Base-by-base conservation (phyloP, 2,797 vertebrate species). In the Pseudochirops cupreus region DNA sequence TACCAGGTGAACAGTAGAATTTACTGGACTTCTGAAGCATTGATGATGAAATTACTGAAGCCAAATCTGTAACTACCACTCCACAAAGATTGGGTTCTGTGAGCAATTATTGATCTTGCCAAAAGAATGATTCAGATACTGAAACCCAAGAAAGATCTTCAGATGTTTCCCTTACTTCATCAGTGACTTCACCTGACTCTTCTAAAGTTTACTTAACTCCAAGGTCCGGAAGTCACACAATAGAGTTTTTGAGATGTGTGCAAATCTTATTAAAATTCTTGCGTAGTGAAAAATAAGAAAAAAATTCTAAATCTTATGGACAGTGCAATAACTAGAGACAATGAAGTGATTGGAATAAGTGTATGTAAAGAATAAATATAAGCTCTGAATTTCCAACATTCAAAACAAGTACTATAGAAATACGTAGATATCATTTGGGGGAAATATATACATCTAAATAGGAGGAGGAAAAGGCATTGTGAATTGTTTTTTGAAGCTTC, bases 211-310 rank as follows among this genome's bases (percentile, higher is more conserved):
- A 99, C 1, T 52, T 97, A 98, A 93, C 98, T 98, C 98, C 99
- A 46, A 99, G 99, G 94, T 99, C 99, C 18, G 99, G 99, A 98
- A 99, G 99, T 99, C 99, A 99, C 98, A 99, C 99, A 91, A 99
- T 99, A 97, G 99, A 99, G 97, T 99, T 99, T 98, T 99, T 98
- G 99, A 99, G 99, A 99, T 99, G 99, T 99, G 99, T 98, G 99
- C 99, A 93, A 99, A 99, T 98, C 99, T 99, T 98, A 99, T 99
- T 99, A 99, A 99, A 99, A 99, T 99, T 98, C 99, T 99, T 98
- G 99, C 99, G 98, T 99, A 99, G 98, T 99, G 7, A 53, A 53
- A 53, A 53, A 53, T 53, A 53, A 53, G 53, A 58, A 58, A 57
- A 57, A 58, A 29, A 9, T 58, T 29, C 7, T 29, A 7, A 6